Evolutionary conservation across 2,888 invertebrate species (phyloP), one percentile per base, ranked within the genome.

Genomic region (Ferrisia virgata): DNA sequence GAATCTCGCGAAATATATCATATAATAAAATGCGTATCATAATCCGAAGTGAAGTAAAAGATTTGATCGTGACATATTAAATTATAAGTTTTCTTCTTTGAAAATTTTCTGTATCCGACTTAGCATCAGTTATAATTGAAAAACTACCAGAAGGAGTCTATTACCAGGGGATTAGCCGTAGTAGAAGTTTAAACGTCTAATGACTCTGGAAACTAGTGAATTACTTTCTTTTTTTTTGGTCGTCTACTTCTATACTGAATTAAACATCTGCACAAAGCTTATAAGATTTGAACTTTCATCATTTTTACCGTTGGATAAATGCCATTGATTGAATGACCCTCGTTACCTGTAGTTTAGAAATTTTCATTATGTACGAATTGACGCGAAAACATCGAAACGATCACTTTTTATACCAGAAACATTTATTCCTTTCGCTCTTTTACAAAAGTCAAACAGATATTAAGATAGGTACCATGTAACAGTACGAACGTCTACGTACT

Each of bases 51-150:
- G 72, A 76, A 76, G 72, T 76, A 76, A 76, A 33, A 76, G 72
- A 76, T 76, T 76, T 76, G 72, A 76, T 76, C 72, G 72, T 76
- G 72, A 76, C 72, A 76, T 76, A 76, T 76, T 76, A 76, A 76
- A 76, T 76, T 76, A 76, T 76, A 76, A 76, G 72, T 76, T 76
- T 76, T 36, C 72, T 76, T 76, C 72, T 76, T 76, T 76, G 72
- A 36, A 76, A 76, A 76, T 76, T 76, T 76, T 36, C 72, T 76
- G 72, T 76, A 76, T 76, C 72, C 72, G 79, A 47, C 81, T 81
- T 58, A 58, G 58, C 81, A 81, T 81, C 81, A 47, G 81, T 81
- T 47, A 81, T 81, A 81, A 81, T 58, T 58, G 81, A 58, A 43
- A 47, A 53, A 58, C 47, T 31, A 36, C 81, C 80, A 80, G 47